Percentiles rank a stretch among this genome's conserved stretches.
These are phyloP conservation scores for Drosophila pectinifera DNA, from an alignment of 1,140 invertebrate species.

Conservation along the genomic window DNA sequence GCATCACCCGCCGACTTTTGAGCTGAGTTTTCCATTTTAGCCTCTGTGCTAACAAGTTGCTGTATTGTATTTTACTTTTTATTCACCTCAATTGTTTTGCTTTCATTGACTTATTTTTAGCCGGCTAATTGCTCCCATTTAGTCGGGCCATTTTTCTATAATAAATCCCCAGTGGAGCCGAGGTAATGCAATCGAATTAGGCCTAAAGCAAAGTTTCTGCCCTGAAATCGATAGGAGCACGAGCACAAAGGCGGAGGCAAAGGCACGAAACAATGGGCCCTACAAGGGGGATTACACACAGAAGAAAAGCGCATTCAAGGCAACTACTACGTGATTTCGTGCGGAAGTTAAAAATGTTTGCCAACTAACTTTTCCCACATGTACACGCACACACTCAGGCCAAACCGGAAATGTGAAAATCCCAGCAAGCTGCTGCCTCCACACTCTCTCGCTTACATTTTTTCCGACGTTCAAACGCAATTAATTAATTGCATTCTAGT, in stretches of 20 bases:
- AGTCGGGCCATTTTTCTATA: slow-evolving; percentile 9
- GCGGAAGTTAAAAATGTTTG: slow-evolving; percentile 62
- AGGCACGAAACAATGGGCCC: slow-evolving; percentile 40
- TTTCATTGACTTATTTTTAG: slow-evolving; percentile 38
- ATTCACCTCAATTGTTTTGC: slow-evolving; percentile 25
- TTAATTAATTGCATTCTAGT: slow-evolving; percentile 69
- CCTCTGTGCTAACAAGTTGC: slow-evolving; percentile 23
- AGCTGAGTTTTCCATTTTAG: slow-evolving; percentile 1
- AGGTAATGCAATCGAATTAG: too few relatives aligned
- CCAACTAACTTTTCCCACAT: slow-evolving; percentile 30
- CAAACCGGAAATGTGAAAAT: slow-evolving; percentile 37
- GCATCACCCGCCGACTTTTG: slow-evolving; percentile 9
- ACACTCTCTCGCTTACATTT: neutral
- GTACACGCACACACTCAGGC: neutral
- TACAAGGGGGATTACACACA: slow-evolving; percentile 33
- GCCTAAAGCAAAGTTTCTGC: slow-evolving; percentile 25
- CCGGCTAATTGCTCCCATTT: slow-evolving; percentile 28
- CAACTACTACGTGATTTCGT: slow-evolving; percentile 57
- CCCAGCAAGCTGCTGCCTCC: neutral
- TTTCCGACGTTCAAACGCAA: slow-evolving; percentile 47
- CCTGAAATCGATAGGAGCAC: slow-evolving; percentile 44
- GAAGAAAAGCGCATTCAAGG: slow-evolving; percentile 53
- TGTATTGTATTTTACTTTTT: slow-evolving; percentile 13
- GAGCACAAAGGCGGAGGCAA: slow-evolving; percentile 1
- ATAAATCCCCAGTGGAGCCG: slow-evolving; percentile 29